A percentile compares a stretch with the other conserved stretches of the same genome.
These are phyloP conservation scores for Tinea trinotella DNA, from an alignment of 2,888 invertebrate genomes.

Conservation along the genomic window DNA sequence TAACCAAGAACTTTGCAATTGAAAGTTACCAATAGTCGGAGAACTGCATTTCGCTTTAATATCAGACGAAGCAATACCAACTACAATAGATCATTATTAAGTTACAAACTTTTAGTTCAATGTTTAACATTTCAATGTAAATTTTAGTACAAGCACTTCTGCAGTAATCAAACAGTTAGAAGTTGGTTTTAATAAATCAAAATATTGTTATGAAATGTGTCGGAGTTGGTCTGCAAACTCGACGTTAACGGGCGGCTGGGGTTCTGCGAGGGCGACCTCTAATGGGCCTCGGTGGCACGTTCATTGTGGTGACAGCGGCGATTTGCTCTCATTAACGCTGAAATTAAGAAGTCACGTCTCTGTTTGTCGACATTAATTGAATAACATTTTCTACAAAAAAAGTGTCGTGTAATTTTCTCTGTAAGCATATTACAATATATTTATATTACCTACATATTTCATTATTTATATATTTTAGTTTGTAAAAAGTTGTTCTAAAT, in stretches of 20 bases:
- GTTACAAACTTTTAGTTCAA: background rate
- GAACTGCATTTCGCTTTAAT: too few species aligned
- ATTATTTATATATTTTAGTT: too few species aligned
- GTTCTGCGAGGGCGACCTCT: slow-evolving; percentile 6
- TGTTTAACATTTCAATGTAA: background rate
- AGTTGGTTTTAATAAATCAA: slow-evolving; percentile 6
- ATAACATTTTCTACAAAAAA: background rate
- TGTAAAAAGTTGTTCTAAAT: too few species aligned
- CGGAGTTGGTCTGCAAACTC: slow-evolving; percentile 14
- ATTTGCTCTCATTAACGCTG: slow-evolving; percentile 18
- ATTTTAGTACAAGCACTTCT: background rate
- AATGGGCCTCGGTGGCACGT: slow-evolving; percentile 17
- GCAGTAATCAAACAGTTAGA: slow-evolving; percentile 9
- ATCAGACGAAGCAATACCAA: background rate
- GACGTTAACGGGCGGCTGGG: slow-evolving; percentile 4
- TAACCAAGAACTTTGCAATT: too few species aligned
- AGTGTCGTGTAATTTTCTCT: background rate
- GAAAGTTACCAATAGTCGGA: too few species aligned
- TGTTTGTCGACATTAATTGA: slow-evolving; percentile 16
- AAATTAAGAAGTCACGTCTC: slow-evolving; percentile 18
- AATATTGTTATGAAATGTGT: slow-evolving; percentile 16
- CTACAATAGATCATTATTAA: background rate
- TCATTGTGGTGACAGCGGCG: slow-evolving; percentile 15
- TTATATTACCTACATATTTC: too few species aligned
- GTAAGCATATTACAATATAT: too few species aligned